Evolutionary conservation across 2,888 invertebrate genomes (phyloP).

Genomic region (Leuctra nigra): DNA sequence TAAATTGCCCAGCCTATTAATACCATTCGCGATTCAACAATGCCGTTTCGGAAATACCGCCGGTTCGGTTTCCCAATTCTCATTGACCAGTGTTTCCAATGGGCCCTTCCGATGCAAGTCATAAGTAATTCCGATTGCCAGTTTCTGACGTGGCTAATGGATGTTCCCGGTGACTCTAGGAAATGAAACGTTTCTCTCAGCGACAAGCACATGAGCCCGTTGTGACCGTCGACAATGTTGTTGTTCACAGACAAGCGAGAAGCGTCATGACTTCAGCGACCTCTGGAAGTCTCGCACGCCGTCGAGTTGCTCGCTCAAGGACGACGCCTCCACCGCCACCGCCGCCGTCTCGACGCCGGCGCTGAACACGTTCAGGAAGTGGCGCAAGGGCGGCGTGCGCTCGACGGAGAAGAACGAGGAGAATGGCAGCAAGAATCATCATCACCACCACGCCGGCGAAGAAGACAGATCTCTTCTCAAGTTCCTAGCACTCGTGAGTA

Average conservation of each 20-base stretch:
- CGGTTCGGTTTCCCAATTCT: no score
- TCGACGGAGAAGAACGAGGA: neutral
- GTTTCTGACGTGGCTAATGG: no score
- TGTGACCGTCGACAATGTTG: no score
- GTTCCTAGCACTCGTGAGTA: conserved; percentile 74
- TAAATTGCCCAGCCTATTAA: no score
- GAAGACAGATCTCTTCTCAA: conserved; percentile 54
- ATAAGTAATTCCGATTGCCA: no score
- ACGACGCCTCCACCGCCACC: conserved; percentile 2
- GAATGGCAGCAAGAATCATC: neutral
- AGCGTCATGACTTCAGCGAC: conserved; percentile 39
- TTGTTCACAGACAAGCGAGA: conserved; percentile 42
- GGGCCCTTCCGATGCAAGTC: no score
- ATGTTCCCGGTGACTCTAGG: no score
- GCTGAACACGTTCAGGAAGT: conserved; percentile 38
- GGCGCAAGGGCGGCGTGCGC: conserved; percentile 28
- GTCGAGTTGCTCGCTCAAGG: neutral
- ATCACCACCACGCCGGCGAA: conserved; percentile 21
- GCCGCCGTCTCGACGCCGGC: conserved; percentile 27
- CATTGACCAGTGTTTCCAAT: no score
- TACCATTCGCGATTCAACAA: no score
- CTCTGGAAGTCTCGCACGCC: conserved; percentile 36
- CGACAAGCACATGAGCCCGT: no score
- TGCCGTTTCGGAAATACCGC: no score
- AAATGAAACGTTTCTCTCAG: no score